Base-by-base conservation (phyloP, 2,113 vertebrate species). In the Trochalopteron elliotii region DNA sequence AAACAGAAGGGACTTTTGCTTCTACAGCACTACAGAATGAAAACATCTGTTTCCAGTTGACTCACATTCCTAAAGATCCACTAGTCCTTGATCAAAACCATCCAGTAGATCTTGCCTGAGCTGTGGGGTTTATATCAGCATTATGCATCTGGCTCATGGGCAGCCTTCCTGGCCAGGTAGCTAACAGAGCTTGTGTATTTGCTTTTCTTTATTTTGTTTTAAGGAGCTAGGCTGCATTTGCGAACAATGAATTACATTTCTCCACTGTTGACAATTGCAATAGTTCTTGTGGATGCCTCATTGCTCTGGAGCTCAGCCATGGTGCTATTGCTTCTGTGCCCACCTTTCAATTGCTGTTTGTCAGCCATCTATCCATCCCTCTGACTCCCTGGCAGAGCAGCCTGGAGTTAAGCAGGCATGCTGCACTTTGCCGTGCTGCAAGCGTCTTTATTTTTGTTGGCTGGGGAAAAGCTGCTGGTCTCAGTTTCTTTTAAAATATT, bases 401-500 rank as follows among this genome's bases (percentile, higher is more conserved):
- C 20, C 56, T 76, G 65, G 75, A 57, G 3, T n/a, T 21, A 31
- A 39, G 39, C 31, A 69, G 72, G 59, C 37, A 10, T 1, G 15
- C 49, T 80, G 71, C 40, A 74, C 53, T 69, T 87, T 5, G 19
- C 61, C 2, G 2, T 61, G 56, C 70, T 85, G 75, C 67, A 61
- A 72, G 50, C 0, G 0, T 6, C 59, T 93, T 94, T 92, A 55
- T 74, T 96, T 94, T 59, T 74, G 23, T 94, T 94, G 86, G 88
- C 79, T 53, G 19, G 55, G 55, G 42, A 45, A 92, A 88, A 74
- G 35, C 42, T 77, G 79, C 89, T 81, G 83, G 50, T 90, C 42
- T 90, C 68, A 69, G 35, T 77, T 94, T 94, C 83, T 93, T 90
- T 74, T 90, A 86, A 86, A 93, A 93, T 80, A 90, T 88, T 93